A percentile compares a stretch with the other conserved stretches of the same genome.
These are phyloP conservation scores for Siniperca chuatsi DNA, from an alignment of 2,113 vertebrate species.

Conservation along the genomic window DNA sequence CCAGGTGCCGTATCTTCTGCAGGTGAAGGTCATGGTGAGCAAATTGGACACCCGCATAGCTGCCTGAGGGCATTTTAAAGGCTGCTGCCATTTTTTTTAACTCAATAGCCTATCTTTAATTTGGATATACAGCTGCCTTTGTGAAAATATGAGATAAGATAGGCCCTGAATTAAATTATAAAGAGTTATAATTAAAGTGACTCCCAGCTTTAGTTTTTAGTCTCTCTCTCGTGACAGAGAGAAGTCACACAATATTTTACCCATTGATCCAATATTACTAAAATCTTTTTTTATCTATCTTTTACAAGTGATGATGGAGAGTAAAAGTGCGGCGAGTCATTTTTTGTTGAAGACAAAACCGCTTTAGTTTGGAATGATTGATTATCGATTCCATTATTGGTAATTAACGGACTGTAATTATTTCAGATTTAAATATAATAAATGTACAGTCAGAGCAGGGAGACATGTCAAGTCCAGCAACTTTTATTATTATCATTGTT, in stretches of 20 bases:
- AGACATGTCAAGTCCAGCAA: background rate
- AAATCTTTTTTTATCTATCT: background rate
- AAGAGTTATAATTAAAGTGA: background rate
- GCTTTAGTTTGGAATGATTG: background rate
- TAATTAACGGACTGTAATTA: background rate
- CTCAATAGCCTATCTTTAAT: background rate
- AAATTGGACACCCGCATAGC: background rate
- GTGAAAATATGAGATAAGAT: background rate
- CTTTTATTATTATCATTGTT: background rate
- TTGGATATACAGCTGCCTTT: background rate
- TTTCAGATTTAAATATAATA: background rate
- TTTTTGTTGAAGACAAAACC: background rate
- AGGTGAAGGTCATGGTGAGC: background rate
- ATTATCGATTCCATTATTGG: background rate
- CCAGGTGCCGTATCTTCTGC: slow-evolving; percentile 95
- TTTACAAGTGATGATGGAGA: background rate
- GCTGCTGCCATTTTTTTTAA: background rate
- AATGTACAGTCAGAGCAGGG: background rate
- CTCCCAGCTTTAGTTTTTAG: no score
- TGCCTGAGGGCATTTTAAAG: no score
- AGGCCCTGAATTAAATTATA: background rate
- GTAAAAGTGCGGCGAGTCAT: background rate
- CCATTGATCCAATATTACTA: background rate
- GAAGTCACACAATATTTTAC: background rate
- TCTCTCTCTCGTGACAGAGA: no score